Conservation (phyloP, 2,113 vertebrate species). For the Scartelaos histophorus region DNA sequence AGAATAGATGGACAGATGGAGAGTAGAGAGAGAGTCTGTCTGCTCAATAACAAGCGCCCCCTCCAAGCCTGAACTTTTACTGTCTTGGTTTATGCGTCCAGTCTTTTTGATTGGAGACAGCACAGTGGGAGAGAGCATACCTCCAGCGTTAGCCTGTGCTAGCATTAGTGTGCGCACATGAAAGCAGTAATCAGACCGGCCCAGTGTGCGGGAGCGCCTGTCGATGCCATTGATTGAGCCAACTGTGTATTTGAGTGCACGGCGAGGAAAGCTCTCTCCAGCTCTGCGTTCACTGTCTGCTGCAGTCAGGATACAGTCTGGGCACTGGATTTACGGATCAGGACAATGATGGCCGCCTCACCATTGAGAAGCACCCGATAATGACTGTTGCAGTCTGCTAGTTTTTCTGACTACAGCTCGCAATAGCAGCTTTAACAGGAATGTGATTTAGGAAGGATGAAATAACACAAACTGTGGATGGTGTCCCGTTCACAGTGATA, state of each 20-base stretch:
- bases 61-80: conserved; percentile 58
- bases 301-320: not conserved
- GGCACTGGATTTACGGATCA: not conserved
- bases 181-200: conserved; percentile 63
- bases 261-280: conserved; percentile 13
- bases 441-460: too few relatives aligned
- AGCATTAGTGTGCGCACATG: conserved; percentile 53
- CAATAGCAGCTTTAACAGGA: too few relatives aligned
- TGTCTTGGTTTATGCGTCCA: conserved; percentile 52
- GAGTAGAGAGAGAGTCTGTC: conserved; percentile 29
- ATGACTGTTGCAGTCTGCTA: too few relatives aligned
- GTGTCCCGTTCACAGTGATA: too few relatives aligned
- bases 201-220: conserved; percentile 49
- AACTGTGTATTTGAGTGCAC: conserved; percentile 55
- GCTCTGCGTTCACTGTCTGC: not conserved
- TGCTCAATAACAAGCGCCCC: conserved; percentile 60
- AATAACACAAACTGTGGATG: too few relatives aligned
- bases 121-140: conserved; percentile 9
- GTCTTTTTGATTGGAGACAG: conserved; percentile 56
- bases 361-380: not conserved
- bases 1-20: conserved; percentile 30
- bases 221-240: conserved; percentile 76
- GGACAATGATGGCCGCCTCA: not conserved
- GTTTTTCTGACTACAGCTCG: too few relatives aligned
- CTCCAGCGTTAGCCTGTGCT: conserved; percentile 54